Base-by-base conservation (phyloP, 2,888 invertebrate species). In the Lomographa bimaculata region DNA sequence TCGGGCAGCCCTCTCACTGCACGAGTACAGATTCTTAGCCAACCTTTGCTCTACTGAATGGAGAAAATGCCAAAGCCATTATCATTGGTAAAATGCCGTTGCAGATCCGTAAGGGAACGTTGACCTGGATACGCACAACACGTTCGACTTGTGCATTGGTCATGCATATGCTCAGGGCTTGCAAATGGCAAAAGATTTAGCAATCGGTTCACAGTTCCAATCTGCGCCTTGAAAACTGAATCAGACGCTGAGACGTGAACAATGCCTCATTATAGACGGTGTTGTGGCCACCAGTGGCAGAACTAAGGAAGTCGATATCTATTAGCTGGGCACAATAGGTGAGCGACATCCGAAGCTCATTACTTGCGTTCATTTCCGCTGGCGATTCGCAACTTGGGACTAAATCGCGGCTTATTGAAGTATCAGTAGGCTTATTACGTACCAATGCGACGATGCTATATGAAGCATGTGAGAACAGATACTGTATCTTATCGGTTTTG, bases 341-440 rank as follows among this genome's bases (percentile, higher is more conserved):
- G 84, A 86, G 84, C 85, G 86, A 86, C 83, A 87, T 89, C 87
- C 87, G 87, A 87, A 86, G 83, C 87, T 86, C 87, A 84, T 89
- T 89, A 86, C 78, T 79, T 78, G 68, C 65, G 66, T 78, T 76
- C 79, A 71, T 85, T 87, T 89, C 87, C 87, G 87, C 70, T 84
- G 71, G 75, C 71, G 70, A 82, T 86, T 83, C 75, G 79, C 79
- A 78, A 83, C 77, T 76, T 66, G 74, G 79, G 65, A 71, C 67
- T 71, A 73, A 76, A 73, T 70, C 65, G 64, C 71, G 64, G 56
- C 60, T 73, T 73, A 73, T 69, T 33, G 69, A 63, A 65, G 64
- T 66, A 68, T 66, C 60, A 55, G 55, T 56, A 59, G 48, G 54
- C 57, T 64, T 62, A 58, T 63, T 63, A 64, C 53, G 54, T 54